These are phyloP conservation scores for Stichopus horrens DNA, from an alignment of 53 echinoderm and acorn worm species.

Conservation along the genomic window DNA sequence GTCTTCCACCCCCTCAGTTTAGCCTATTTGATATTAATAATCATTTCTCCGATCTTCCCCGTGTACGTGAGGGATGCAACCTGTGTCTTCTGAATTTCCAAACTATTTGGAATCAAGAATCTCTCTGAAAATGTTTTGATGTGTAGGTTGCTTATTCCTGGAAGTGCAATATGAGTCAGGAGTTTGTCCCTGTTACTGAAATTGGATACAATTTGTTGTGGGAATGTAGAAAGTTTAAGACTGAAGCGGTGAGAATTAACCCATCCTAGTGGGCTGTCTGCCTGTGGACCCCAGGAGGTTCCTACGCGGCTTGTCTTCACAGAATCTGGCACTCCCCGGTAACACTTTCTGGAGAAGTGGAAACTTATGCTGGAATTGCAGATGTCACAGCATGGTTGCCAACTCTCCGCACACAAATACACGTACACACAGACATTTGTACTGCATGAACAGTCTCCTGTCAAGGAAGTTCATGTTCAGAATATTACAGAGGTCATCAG, in stretches of 20 bases:
- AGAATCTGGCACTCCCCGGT: too few relatives aligned
- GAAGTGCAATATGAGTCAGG: constrained; percentile 32
- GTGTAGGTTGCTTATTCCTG: constrained; percentile 19
- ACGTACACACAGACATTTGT: constrained; percentile 8
- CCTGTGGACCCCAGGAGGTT: constrained; percentile 25
- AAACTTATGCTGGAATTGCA: background rate
- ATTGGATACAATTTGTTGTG: constrained; percentile 17
- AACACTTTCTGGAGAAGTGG: background rate
- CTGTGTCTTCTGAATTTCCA: too few relatives aligned
- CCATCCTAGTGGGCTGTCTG: constrained; percentile 33
- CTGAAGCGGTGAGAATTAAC: constrained; percentile 16
- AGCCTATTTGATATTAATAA: too few relatives aligned
- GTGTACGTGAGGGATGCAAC: too few relatives aligned
- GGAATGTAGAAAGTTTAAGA: background rate
- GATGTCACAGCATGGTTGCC: background rate
- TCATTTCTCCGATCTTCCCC: too few relatives aligned
- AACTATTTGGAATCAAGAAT: too few relatives aligned
- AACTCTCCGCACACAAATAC: background rate
- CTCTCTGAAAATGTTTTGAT: too few relatives aligned
- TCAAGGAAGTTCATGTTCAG: background rate
- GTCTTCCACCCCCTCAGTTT: too few relatives aligned
- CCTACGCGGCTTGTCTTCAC: background rate
- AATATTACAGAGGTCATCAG: background rate
- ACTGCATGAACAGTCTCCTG: background rate
- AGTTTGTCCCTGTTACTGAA: constrained; percentile 30